Evolutionary conservation across 2,888 invertebrate species (phyloP).

Genomic region (Lepidocyrtinus sp.): DNA sequence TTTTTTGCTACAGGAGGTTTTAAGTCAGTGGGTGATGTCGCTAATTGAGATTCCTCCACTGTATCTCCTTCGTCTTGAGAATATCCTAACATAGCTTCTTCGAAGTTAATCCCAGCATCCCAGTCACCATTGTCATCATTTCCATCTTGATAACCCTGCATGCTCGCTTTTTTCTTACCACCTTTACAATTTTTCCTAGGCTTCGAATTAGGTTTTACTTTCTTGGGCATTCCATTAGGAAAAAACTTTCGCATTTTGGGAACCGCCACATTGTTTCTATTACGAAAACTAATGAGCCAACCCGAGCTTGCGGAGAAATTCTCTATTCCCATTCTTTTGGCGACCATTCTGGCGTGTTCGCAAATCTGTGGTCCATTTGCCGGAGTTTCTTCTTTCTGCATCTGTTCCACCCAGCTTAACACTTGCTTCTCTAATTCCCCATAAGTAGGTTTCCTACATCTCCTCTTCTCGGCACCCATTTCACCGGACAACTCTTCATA

Average conservation of each 20-base stretch:
- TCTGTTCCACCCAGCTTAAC: conserved; percentile 20
- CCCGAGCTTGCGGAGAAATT: conserved; percentile 26
- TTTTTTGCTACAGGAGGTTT: neutral
- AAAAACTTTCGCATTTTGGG: conserved; percentile 1
- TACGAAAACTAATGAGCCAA: conserved; percentile 28
- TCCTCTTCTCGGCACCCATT: conserved; percentile 2
- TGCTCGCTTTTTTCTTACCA: neutral
- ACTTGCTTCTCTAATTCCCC: conserved; percentile 11
- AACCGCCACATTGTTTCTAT: conserved; percentile 21
- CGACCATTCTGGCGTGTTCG: conserved; percentile 27
- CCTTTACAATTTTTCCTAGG: neutral
- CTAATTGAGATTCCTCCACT: too few species aligned
- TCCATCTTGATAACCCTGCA: neutral
- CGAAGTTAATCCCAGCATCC: neutral
- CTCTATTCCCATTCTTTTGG: conserved; percentile 9
- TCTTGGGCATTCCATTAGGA: neutral
- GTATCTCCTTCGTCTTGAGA: neutral
- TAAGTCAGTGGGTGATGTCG: neutral
- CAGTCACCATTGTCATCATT: conserved; percentile 4
- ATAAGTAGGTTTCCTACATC: conserved; percentile 18
- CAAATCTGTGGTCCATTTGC: conserved; percentile 28
- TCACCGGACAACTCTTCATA: neutral
- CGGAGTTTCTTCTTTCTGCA: neutral
- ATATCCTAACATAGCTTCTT: neutral
- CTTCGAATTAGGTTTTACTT: neutral